Percentiles rank a stretch among this genome's conserved stretches.
These are phyloP conservation scores for Arizona elegans DNA, from an alignment of 2,113 vertebrate species.

Conservation along the genomic window DNA sequence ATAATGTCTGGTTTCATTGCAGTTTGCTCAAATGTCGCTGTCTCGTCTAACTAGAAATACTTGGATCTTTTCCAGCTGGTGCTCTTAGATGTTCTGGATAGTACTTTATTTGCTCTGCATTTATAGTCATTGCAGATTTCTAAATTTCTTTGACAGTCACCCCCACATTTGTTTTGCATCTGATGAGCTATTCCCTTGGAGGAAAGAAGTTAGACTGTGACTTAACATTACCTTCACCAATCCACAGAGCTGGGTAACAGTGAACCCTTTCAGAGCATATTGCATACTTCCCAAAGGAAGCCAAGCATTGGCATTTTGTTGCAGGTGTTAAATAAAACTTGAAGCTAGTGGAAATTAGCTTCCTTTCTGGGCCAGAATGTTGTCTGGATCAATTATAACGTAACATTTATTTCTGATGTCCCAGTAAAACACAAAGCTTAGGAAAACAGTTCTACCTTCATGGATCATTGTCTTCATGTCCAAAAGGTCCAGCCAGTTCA, in stretches of 20 bases:
- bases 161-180: neutral
- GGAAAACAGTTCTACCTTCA: neutral
- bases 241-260: neutral
- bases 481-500: neutral
- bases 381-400: neutral
- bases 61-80: neutral
- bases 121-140: neutral
- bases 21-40: neutral
- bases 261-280: neutral
- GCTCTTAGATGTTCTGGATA: neutral
- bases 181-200: neutral
- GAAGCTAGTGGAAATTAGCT: neutral
- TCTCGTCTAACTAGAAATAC: neutral
- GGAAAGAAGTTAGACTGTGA: neutral
- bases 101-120: neutral
- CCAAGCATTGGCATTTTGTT: neutral
- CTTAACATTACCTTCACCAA: neutral
- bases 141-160: neutral
- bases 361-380: neutral
- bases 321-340: neutral
- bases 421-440: neutral
- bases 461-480: neutral
- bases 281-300: neutral
- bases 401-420: neutral
- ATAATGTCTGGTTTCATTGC: neutral